Conservation (phyloP, 2,888 invertebrate species). For the Parnassius smintheus region DNA sequence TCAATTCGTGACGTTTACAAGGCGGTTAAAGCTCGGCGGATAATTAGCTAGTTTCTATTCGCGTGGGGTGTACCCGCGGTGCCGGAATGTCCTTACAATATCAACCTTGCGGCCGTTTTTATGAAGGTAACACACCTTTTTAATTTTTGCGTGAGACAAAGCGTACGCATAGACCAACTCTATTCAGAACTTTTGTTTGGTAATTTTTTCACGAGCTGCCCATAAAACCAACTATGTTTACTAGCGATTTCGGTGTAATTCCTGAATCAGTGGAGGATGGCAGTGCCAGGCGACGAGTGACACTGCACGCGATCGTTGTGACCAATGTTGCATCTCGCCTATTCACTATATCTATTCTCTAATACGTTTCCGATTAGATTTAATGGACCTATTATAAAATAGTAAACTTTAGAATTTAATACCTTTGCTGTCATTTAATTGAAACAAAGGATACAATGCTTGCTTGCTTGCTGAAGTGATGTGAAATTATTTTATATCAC, state of each 20-base stretch:
- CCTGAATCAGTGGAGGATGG: slow-evolving; percentile 62
- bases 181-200: slow-evolving; percentile 26
- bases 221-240: slow-evolving; percentile 56
- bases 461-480: too few species aligned
- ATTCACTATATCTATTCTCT: slow-evolving; percentile 47
- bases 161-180: slow-evolving; percentile 32
- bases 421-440: slow-evolving; percentile 31
- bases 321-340: slow-evolving; percentile 58
- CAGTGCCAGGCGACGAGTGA: slow-evolving; percentile 77
- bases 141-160: slow-evolving; percentile 39
- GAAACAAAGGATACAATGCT: slow-evolving; percentile 20
- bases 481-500: too few species aligned
- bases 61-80: slow-evolving; percentile 53
- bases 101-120: slow-evolving; percentile 49
- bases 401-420: slow-evolving; percentile 54
- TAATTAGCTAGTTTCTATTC: slow-evolving; percentile 81
- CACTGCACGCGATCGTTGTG: slow-evolving; percentile 68
- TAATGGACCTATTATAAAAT: slow-evolving; percentile 32
- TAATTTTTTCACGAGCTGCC: slow-evolving; percentile 27
- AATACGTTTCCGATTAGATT: slow-evolving; percentile 35
- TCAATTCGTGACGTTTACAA: slow-evolving; percentile 70
- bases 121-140: slow-evolving; percentile 41
- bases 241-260: slow-evolving; percentile 65
- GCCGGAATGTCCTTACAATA: slow-evolving; percentile 61
- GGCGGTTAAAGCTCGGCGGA: slow-evolving; percentile 72